Conservation (phyloP, 2,888 invertebrate species). For the Palloptera scutellata region DNA sequence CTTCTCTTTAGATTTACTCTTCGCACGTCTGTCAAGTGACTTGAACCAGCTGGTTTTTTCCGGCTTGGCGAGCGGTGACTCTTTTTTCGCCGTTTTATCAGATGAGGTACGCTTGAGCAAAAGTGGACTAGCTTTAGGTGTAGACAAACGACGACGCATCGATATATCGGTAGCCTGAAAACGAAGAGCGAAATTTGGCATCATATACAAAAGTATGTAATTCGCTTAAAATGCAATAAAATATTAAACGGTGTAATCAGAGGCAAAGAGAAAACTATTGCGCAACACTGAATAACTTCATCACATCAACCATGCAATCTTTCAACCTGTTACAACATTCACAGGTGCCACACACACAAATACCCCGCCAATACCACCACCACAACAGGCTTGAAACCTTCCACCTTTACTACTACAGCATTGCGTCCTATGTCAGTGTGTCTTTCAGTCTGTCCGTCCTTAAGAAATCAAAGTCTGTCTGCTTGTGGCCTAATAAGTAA, state of each 20-base stretch:
- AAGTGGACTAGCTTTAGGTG: constrained; percentile 76
- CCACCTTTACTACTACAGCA: neutral
- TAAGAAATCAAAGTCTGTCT: too few species aligned
- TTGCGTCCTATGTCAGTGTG: neutral
- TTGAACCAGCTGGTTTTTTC: constrained; percentile 80
- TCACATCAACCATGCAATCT: neutral
- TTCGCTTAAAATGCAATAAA: neutral
- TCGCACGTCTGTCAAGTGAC: constrained; percentile 76
- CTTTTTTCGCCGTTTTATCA: constrained; percentile 54
- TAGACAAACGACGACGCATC: constrained; percentile 77
- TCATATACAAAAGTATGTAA: neutral
- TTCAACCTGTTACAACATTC: constrained; percentile 21
- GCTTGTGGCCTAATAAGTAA: constrained; percentile 37
- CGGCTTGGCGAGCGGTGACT: constrained; percentile 65
- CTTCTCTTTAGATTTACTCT: constrained; percentile 69
- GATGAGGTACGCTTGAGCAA: constrained; percentile 69
- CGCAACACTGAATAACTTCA: neutral
- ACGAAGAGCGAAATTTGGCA: neutral
- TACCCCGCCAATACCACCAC: neutral
- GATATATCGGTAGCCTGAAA: constrained; percentile 68
- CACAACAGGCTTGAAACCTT: neutral
- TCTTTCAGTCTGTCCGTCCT: neutral
- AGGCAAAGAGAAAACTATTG: neutral
- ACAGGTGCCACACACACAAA: constrained; percentile 5
- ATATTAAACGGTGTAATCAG: neutral